phyloP scores from a whole-genome alignment of 1,140 invertebrate species.

The Cardiocondyla obscurior region DNA sequence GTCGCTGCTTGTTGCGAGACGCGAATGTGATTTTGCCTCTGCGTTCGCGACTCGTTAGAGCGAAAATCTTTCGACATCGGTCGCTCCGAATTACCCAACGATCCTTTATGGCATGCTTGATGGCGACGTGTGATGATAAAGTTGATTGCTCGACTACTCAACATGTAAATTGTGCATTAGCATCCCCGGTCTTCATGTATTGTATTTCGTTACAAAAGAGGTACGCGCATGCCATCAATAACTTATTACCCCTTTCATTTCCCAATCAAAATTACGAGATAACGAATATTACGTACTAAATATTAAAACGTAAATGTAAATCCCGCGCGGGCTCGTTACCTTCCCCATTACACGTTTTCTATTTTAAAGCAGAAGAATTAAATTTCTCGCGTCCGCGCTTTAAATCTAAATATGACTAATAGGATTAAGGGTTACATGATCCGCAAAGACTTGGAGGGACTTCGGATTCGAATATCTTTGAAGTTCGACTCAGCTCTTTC shows the following conservation, averaged over 20 bases:
- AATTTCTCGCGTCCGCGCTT: not conserved
- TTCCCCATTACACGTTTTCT: too few species aligned
- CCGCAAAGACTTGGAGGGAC: too few species aligned
- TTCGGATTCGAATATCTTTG: not conserved
- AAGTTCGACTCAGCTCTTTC: not conserved
- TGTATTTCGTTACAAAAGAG: not conserved
- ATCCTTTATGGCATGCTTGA: constrained; percentile 33
- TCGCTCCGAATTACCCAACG: constrained; percentile 29
- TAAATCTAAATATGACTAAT: not conserved
- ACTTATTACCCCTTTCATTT: not conserved
- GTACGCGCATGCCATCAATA: not conserved
- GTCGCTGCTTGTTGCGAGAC: constrained; percentile 28
- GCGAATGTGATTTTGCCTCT: constrained; percentile 37
- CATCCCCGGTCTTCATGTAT: not conserved
- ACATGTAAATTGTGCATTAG: constrained; percentile 33
- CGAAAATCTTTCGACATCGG: constrained; percentile 40
- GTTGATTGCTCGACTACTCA: constrained; percentile 34
- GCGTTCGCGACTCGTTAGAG: constrained; percentile 42
- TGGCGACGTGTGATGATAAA: constrained; percentile 26
- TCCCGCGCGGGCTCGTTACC: too few species aligned
- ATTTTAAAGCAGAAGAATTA: not conserved
- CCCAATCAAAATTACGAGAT: not conserved
- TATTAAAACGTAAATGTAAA: not conserved
- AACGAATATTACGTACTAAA: not conserved
- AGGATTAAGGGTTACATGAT: not conserved